Conservation (phyloP, 2,888 invertebrate species). For the Netelia fuscicornis region DNA sequence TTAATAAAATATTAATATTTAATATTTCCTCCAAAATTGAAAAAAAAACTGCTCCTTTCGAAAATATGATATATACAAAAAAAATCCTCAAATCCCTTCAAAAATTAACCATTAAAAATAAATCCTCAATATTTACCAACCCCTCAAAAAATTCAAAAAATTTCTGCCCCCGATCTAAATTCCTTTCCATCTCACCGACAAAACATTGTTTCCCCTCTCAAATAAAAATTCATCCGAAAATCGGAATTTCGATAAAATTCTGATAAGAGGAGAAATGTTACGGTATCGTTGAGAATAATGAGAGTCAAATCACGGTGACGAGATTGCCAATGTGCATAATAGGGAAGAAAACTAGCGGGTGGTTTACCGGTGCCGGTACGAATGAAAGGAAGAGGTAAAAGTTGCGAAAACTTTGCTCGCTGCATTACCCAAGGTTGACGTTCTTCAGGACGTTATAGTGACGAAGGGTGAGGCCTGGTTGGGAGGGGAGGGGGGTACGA, state of each 20-base stretch:
- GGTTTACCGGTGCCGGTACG: conserved; percentile 6
- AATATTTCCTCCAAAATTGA: not conserved
- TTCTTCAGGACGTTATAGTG: conserved; percentile 34
- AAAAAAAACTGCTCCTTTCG: too few species aligned
- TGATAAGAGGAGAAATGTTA: not conserved
- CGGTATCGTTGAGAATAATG: conserved; percentile 14
- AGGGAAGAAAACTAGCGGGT: conserved; percentile 29
- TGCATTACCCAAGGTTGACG: conserved; percentile 63
- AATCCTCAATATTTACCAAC: too few species aligned
- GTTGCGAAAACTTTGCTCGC: conserved; percentile 63
- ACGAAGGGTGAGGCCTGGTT: conserved; percentile 1
- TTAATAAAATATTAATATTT: not conserved
- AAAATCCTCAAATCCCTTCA: too few species aligned
- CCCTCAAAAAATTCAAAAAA: too few species aligned
- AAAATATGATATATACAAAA: too few species aligned
- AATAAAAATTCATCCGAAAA: not conserved
- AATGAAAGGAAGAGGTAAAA: conserved; percentile 64
- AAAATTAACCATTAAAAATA: too few species aligned
- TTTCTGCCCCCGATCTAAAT: too few species aligned
- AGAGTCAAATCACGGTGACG: conserved; percentile 23
- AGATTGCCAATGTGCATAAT: conserved; percentile 36
- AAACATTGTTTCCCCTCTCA: not conserved
- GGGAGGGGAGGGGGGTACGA: not conserved
- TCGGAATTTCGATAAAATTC: not conserved
- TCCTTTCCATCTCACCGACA: too few species aligned